Conservation (phyloP, 2,113 vertebrate genomes). For the Megatriorchis doriae region DNA sequence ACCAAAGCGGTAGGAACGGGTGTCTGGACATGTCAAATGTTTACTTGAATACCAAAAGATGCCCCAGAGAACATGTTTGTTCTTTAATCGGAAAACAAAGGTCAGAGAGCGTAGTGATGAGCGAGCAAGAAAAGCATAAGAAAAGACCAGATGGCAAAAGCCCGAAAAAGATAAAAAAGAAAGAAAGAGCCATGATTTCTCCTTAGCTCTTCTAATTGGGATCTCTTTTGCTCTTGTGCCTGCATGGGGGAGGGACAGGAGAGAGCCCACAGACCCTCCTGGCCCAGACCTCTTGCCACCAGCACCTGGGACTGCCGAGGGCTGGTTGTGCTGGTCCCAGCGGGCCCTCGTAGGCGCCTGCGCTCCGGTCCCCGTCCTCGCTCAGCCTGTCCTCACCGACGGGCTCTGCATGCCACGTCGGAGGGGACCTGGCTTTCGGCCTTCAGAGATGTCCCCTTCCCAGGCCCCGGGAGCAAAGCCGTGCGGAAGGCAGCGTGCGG, state of each 20-base stretch:
- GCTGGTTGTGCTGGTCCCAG: background rate
- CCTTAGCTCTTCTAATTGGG: background rate
- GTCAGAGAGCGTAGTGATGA: background rate
- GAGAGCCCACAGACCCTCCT: background rate
- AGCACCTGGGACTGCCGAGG: fast-evolving
- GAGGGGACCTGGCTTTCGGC: background rate
- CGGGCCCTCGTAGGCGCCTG: fast-evolving
- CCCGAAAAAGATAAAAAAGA: background rate
- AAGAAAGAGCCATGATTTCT: background rate
- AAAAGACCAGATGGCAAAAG: background rate
- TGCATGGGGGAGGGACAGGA: too few species aligned
- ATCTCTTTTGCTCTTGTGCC: background rate
- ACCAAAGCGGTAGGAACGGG: background rate
- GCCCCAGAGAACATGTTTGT: background rate
- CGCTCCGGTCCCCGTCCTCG: fast-evolving
- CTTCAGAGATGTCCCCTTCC: background rate
- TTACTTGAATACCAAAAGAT: background rate
- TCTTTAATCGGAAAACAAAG: background rate
- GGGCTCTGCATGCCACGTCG: fast-evolving
- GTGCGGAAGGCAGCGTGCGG: too few species aligned
- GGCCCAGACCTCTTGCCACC: background rate
- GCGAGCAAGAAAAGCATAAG: background rate
- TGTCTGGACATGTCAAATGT: fast-evolving
- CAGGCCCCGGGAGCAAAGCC: background rate
- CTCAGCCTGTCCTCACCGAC: background rate